Base-by-base conservation (phyloP, 2,797 vertebrate genomes). In the Sebastes steindachneri region DNA sequence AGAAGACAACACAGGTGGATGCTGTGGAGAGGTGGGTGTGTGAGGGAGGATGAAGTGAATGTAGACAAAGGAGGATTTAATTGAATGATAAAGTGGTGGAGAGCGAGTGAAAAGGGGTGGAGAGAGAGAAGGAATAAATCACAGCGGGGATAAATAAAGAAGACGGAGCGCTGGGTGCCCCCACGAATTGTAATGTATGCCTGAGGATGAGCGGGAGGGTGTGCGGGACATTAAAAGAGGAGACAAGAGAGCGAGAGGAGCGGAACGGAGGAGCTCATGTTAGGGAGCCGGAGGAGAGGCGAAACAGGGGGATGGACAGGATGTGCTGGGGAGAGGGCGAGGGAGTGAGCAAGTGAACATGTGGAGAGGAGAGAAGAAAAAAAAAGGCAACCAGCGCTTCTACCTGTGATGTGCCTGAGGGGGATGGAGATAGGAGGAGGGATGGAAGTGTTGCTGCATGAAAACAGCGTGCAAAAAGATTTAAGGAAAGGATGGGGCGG, bases 341-440 rank as follows among this genome's bases (percentile, higher is more conserved):
- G 59, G 29, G 53, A 53, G 58, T 8, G 70, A 75, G 70, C 75
- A 48, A 58, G 87, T 51, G 79, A 85, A 80, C 78, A 83, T 17
- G 77, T 62, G 63, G 65, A 62, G 59, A 55, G 37, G 26, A 7
- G 21, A 51, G 48, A 7, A n/a, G 4, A 51, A 19, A 59, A 59
- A 64, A 82, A 64, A 66, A 68, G 58, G 53, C 51, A 66, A 67
- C 9, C 51, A 55, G 66, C 3, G 54, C 21, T 83, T 89, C 80
- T 96, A 97, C 97, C 97, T 98, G 96, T 93, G 95, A 97, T 96
- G 96, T 89, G 97, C 96, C 96, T 95, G 95, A 96, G 96, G 93
- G 81, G 73, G 84, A 55, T 64, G 77, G 75, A 86, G 81, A 67
- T 10, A 59, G 83, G 64, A 69, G 77, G 84, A 82, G 84, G 81